phyloP scores from a whole-genome alignment of 1,140 invertebrate genomes.

The Aphaenogaster rudis region DNA sequence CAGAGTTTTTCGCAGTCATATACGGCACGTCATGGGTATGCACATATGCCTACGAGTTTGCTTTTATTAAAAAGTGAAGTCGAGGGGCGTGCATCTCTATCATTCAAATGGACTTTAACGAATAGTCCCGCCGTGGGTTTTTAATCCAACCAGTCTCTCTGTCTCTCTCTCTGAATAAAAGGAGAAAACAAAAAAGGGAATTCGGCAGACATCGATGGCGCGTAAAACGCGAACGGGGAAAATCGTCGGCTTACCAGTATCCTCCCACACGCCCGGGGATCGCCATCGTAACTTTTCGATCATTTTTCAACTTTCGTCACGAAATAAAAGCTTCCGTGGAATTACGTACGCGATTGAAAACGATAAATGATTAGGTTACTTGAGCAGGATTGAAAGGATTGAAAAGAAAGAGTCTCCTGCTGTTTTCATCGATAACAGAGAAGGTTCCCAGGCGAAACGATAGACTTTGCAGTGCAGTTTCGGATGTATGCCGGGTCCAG shows the following conservation, averaged over 20 bases:
- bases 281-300: neutral
- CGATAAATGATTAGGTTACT: conserved; percentile 12
- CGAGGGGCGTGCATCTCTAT: conserved; percentile 54
- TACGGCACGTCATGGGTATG: conserved; percentile 47
- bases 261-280: neutral
- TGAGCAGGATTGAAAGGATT: neutral
- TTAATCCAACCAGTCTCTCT: conserved; percentile 36
- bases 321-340: neutral
- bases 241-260: conserved; percentile 4
- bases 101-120: conserved; percentile 60
- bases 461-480: neutral
- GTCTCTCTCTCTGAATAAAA: conserved; percentile 1
- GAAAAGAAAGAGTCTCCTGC: neutral
- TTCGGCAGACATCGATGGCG: conserved; percentile 27
- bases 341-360: conserved; percentile 2
- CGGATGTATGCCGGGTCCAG: conserved; percentile 13
- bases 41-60: conserved; percentile 54
- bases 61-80: conserved; percentile 60
- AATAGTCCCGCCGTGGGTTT: conserved; percentile 52
- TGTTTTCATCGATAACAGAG: neutral
- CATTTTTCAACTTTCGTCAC: neutral
- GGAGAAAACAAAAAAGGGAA: neutral
- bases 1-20: conserved; percentile 52
- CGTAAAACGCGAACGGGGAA: conserved; percentile 21
- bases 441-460: conserved; percentile 4